Conservation (phyloP, 2,888 invertebrate genomes). For the Gibbula magus region DNA sequence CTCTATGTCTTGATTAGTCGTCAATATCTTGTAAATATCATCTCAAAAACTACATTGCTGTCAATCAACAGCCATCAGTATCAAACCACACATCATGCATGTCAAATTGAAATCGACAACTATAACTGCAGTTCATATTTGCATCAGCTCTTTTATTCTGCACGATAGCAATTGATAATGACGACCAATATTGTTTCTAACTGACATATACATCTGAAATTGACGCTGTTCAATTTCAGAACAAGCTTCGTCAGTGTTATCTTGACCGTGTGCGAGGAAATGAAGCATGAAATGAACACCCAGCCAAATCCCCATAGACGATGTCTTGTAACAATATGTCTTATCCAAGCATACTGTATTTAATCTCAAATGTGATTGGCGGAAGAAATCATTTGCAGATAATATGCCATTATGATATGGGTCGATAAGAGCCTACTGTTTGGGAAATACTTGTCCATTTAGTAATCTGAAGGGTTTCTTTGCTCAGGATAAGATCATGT, state of each 20-base stretch:
- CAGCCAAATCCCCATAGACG: not conserved
- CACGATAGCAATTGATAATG: no score
- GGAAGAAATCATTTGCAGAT: conserved; percentile 1
- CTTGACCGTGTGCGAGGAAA: not conserved
- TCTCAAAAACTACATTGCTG: not conserved
- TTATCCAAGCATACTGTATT: not conserved
- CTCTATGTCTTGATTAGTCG: not conserved
- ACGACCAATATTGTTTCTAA: no score
- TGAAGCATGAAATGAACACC: conserved; percentile 8
- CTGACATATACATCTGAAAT: not conserved
- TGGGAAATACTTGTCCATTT: no score
- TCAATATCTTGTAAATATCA: not conserved
- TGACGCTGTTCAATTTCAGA: not conserved
- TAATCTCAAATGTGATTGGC: not conserved
- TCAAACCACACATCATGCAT: not conserved
- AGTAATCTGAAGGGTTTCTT: no score
- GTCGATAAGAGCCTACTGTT: not conserved
- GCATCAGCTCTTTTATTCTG: no score
- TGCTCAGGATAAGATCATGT: no score
- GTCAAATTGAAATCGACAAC: not conserved
- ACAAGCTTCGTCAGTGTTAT: not conserved
- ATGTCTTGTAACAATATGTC: not conserved
- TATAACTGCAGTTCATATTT: no score
- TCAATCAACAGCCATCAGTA: not conserved
- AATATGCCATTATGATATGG: not conserved